Evolutionary conservation across 2,113 vertebrate species (phyloP).

Genomic region (Macroglossus sobrinus): DNA sequence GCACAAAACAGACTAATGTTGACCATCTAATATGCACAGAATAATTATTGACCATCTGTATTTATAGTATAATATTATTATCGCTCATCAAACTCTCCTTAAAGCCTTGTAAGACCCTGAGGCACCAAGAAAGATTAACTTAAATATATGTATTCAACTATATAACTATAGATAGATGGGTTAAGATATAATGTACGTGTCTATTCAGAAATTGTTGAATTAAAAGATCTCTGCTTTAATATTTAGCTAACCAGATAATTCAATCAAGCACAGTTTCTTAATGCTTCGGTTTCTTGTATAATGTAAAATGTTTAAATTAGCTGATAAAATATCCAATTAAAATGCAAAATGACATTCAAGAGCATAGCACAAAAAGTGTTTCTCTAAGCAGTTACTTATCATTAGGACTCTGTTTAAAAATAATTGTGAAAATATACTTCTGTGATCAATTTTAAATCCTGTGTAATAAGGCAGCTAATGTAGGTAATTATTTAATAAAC

Average conservation of each 20-base stretch:
- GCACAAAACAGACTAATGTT: neutral
- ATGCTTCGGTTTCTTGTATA: neutral
- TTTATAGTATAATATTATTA: neutral
- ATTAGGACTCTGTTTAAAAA: neutral
- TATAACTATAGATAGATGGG: neutral
- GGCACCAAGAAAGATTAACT: neutral
- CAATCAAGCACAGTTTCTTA: neutral
- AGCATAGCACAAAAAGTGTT: neutral
- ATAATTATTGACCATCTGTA: neutral
- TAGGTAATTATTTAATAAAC: neutral
- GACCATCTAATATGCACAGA: no score
- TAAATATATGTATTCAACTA: neutral
- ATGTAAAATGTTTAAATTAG: neutral
- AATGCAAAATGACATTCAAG: slow-evolving; percentile 17
- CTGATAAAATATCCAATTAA: slow-evolving; percentile 30
- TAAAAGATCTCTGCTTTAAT: neutral
- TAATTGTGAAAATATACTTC: neutral
- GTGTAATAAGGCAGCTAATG: neutral
- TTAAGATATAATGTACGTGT: neutral
- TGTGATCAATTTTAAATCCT: slow-evolving; percentile 1
- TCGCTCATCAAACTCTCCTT: neutral
- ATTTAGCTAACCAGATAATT: neutral
- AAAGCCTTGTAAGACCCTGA: neutral
- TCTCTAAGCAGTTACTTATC: neutral
- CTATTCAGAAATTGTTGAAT: neutral